Conservation (phyloP, 2,113 vertebrate genomes). For the Acrocephalus arundinaceus region DNA sequence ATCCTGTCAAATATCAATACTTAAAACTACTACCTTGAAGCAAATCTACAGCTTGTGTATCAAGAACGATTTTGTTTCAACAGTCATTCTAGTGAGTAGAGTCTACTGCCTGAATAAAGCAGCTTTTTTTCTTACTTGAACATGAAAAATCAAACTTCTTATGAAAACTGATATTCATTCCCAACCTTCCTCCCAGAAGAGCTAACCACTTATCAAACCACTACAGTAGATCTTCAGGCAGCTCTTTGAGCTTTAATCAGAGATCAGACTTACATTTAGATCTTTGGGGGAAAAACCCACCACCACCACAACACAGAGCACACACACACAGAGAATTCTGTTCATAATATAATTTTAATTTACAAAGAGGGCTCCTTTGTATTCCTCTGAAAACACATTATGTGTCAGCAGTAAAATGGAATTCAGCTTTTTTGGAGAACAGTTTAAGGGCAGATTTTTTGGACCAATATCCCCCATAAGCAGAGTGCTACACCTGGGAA, state of each 20-base stretch:
- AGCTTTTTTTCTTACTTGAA: background rate
- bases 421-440: background rate
- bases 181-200: background rate
- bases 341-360: background rate
- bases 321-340: background rate
- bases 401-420: background rate
- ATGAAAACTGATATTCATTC: background rate
- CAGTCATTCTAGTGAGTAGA: constrained; percentile 9
- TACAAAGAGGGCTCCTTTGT: background rate
- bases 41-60: background rate
- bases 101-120: constrained; percentile 28
- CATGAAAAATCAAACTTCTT: background rate
- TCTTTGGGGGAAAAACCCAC: background rate
- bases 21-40: background rate
- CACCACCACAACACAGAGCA: background rate
- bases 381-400: background rate
- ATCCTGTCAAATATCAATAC: background rate
- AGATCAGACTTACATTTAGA: background rate
- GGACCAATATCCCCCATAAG: background rate
- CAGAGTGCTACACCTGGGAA: background rate
- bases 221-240: background rate
- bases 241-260: background rate
- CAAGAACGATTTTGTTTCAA: constrained; percentile 46
- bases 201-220: background rate
- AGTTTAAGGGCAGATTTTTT: background rate